Base-by-base conservation (phyloP, 2,888 invertebrate species). In the Callimorpha dominula region DNA sequence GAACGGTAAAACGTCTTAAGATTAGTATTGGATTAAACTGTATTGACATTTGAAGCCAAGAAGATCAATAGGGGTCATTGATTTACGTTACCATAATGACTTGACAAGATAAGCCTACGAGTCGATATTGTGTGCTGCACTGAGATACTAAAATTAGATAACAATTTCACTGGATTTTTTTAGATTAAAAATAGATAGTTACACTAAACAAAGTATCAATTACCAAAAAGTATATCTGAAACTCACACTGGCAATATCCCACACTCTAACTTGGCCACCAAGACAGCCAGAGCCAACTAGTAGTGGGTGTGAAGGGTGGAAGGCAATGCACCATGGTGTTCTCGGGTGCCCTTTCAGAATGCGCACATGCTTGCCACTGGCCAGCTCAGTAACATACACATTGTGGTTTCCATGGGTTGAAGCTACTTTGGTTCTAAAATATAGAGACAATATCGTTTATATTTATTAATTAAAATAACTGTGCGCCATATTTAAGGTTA, bases 351-450 rank as follows among this genome's bases (percentile, higher is more conserved):
- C 98, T 57, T 96, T 96, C 71, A 98, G 91, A 60, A 97, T 97
- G 83, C 97, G 97, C 43, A 98, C 96, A 88, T 98, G 97, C 88
- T 97, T 97, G 0, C 98, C 98, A 84, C 97, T 98, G 40, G 97
- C 96, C 62, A 98, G 92, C 87, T 98, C 98, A 20, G 97, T 98
- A 49, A 99, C 97, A 90, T 98, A 98, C 52, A 99, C 97, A 90
- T 97, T 97, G 89, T 98, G 98, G 91, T 99, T 98, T 40, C 98
- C 98, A 94, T 99, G 98, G 1, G 98, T 98, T 11, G 98, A 98
- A 65, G 98, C 98, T 69, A 98, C 97, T 94, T 97, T 97, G 14
- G 97, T 97, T 78, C 98, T 97, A 86, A 50, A 92, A 91, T 66
- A 76, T 71, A 70, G 63, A 57, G 60, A 63, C 63, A 57, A 15